Evolutionary conservation across 2,888 invertebrate genomes (phyloP).

Genomic region (Nebria brevicollis): DNA sequence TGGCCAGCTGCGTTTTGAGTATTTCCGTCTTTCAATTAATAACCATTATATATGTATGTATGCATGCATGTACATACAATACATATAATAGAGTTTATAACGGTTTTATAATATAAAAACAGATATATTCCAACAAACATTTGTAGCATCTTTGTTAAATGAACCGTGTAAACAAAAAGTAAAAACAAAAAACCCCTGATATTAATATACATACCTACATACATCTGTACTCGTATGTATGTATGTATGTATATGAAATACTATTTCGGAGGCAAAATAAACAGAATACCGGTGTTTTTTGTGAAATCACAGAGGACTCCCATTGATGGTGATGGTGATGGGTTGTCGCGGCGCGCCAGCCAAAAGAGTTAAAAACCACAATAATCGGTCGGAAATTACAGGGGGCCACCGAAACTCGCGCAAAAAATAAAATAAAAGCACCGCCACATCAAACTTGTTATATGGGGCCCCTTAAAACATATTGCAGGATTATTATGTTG

Average conservation of each 20-base stretch:
- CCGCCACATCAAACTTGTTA: neutral
- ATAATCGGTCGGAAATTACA: slow-evolving; percentile 28
- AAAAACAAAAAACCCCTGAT: neutral
- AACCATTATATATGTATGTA: no score
- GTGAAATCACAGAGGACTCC: neutral
- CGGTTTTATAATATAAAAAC: no score
- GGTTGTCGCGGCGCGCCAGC: neutral
- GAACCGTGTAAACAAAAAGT: neutral
- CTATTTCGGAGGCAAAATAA: neutral
- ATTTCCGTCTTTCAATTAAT: neutral
- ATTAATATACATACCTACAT: neutral
- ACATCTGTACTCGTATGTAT: no score
- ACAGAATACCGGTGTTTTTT: neutral
- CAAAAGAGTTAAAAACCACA: slow-evolving; percentile 31
- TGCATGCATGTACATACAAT: no score
- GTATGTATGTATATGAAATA: neutral
- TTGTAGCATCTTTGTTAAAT: neutral
- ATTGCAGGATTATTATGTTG: neutral
- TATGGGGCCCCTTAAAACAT: neutral
- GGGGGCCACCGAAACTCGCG: slow-evolving; percentile 14
- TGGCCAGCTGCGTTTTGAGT: neutral
- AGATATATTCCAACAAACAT: neutral
- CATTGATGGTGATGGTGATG: neutral
- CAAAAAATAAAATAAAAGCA: slow-evolving; percentile 5
- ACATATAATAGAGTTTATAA: no score